Conservation (phyloP, 2,888 invertebrate species). For the Anoncus sp. region DNA sequence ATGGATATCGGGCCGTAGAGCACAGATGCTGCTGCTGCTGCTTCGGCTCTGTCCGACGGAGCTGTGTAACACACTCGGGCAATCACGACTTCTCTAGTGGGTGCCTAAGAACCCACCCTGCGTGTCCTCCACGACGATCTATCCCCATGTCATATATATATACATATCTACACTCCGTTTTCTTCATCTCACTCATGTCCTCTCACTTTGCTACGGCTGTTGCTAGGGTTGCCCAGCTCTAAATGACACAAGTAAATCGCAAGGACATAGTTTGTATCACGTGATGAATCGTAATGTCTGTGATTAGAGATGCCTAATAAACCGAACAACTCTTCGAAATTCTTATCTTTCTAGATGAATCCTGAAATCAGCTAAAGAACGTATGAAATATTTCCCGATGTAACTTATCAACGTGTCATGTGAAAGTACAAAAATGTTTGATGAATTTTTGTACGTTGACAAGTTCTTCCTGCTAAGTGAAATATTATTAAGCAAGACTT, state of each 20-base stretch:
- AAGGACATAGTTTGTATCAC: conserved; percentile 66
- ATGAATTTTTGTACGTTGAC: conserved; percentile 6
- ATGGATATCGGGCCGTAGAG: conserved; percentile 80
- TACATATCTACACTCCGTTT: conserved; percentile 40
- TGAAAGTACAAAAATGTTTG: not conserved
- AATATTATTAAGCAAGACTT: conserved; percentile 40
- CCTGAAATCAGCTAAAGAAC: not conserved
- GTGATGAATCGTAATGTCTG: conserved; percentile 78
- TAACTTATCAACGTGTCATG: not conserved
- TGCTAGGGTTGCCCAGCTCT: conserved; percentile 50
- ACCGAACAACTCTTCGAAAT: not conserved
- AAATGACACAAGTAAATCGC: conserved; percentile 46
- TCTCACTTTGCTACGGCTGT: conserved; percentile 53
- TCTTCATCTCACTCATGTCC: conserved; percentile 44
- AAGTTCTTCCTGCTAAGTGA: conserved; percentile 5
- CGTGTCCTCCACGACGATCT: conserved; percentile 66
- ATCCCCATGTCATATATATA: conserved; percentile 57
- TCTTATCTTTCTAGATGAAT: not conserved
- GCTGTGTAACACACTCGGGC: conserved; percentile 66
- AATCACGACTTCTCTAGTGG: conserved; percentile 74
- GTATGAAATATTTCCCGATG: not conserved
- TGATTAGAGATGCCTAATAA: conserved; percentile 67
- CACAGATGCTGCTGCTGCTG: conserved; percentile 79
- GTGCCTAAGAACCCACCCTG: conserved; percentile 77
- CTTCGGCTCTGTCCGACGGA: conserved; percentile 72